A percentile compares a stretch with the other conserved stretches of the same genome.
Conservation (phyloP, 2,113 vertebrate genomes). For the Ageneiosus marmoratus region DNA sequence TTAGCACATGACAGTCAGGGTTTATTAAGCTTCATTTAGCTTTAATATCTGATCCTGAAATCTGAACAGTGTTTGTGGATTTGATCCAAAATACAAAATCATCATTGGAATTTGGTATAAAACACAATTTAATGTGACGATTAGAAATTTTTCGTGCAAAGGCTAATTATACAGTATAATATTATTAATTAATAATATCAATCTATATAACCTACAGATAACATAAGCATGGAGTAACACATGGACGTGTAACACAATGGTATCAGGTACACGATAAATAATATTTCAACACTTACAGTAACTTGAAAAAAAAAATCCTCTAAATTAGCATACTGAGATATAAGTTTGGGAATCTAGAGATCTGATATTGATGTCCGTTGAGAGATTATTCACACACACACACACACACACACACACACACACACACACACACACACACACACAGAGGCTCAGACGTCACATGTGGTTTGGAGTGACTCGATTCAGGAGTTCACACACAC, state of each 20-base stretch:
- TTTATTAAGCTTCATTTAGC: not conserved
- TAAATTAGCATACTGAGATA: not conserved
- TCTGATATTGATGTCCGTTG: slow-evolving; percentile 42
- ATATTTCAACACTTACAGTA: not conserved
- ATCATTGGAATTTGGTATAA: too few species aligned
- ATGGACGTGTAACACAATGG: too few species aligned
- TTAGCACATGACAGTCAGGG: not conserved
- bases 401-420: slow-evolving; percentile 10
- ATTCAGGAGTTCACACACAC: slow-evolving; percentile 41
- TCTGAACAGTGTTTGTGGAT: too few species aligned
- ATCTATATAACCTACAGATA: too few species aligned
- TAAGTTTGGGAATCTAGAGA: not conserved
- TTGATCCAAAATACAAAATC: too few species aligned
- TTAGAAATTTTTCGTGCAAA: too few species aligned
- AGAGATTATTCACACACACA: slow-evolving; percentile 14
- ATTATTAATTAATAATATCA: too few species aligned
- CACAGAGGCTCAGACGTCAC: slow-evolving; percentile 9
- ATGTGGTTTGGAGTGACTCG: slow-evolving; percentile 44
- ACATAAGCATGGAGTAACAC: too few species aligned
- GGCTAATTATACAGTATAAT: too few species aligned
- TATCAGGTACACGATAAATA: not conserved
- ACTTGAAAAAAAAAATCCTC: not conserved
- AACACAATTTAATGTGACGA: too few species aligned
- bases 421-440: slow-evolving; percentile 6
- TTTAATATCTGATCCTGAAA: not conserved